Conservation (phyloP, 35 echinoderm and acorn worm genomes). For the Antedon bifida region DNA sequence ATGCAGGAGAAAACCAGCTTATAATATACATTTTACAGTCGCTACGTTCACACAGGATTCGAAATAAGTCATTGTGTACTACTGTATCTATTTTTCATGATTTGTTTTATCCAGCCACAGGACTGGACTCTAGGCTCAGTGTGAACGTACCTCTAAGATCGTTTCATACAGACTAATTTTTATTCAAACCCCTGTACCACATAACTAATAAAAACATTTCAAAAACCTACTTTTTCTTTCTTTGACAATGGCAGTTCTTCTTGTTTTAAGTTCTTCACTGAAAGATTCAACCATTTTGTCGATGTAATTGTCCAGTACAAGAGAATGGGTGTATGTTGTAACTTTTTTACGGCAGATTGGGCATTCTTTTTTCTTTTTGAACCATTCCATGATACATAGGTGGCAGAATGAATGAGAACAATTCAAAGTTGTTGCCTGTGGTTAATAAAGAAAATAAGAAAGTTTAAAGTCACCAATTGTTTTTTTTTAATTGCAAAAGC, state of each 20-base stretch:
- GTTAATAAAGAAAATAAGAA: slow-evolving; percentile 4
- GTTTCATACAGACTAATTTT: too few relatives aligned
- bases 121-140: too few relatives aligned
- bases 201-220: neutral
- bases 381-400: slow-evolving; percentile 67
- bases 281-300: slow-evolving; percentile 95
- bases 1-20: too few relatives aligned
- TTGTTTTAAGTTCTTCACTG: slow-evolving; percentile 57
- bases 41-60: too few relatives aligned
- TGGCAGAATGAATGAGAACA: slow-evolving; percentile 97
- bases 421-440: slow-evolving; percentile 93
- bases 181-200: too few relatives aligned
- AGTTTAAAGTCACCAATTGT: too few relatives aligned
- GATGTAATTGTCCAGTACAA: slow-evolving; percentile 96
- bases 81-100: too few relatives aligned
- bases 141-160: too few relatives aligned
- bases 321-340: slow-evolving; percentile 49
- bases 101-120: too few relatives aligned
- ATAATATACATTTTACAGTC: too few relatives aligned
- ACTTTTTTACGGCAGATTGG: slow-evolving; percentile 47
- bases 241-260: slow-evolving; percentile 45
- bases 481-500: slow-evolving; percentile 7
- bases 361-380: slow-evolving; percentile 78
- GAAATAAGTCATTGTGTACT: too few relatives aligned
- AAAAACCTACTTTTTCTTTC: slow-evolving; percentile 69